Base-by-base conservation (phyloP, 2,113 vertebrate species). In the Lamprotornis superbus region DNA sequence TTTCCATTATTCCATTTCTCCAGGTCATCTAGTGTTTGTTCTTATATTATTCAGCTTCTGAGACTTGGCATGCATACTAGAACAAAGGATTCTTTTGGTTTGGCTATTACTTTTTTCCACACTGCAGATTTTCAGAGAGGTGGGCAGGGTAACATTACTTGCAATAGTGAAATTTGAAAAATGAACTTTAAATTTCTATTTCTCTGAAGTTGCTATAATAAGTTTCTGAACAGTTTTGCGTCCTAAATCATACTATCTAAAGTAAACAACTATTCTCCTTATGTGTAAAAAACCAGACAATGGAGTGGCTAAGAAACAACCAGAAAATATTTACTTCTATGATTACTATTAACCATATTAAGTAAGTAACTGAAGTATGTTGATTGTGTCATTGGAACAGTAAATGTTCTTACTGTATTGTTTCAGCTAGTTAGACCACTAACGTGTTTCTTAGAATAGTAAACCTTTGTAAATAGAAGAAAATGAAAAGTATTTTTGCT, bases 371-470 rank as follows among this genome's bases (percentile, higher is more conserved):
- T 76, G 63, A 71, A 63, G 31, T 52, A 42, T 63, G n/a, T 57
- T 63, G 12, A 28, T 3, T 35, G 5, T 28, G 24, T 71, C 31
- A 56, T 57, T 68, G 63, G 39, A 77, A 28, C 11, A 9, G 11
- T 35, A 59, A 28, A 37, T 68, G 8, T 20, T 76, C 37, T 73
- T 61, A 52, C 17, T 63, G 10, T n/a, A 20, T 49, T 82, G 9
- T 78, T 86, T 65, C 60, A 70, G 35, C 49, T 59, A 35, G 16
- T 50, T 74, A 55, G 17, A 56, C 25, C 9, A 27, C 33, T 46
- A 31, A 39, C 0, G 0, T 8, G 1, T 50, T 74, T 28, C 35
- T 64, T 59, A 37, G 28, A 91, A 83, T 22, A 37, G 5, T 35
- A 55, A 59, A 55, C 9, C 10, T 69, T 78, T 59, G 28, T 40